Conservation (phyloP, 2,888 invertebrate genomes). For the Calephelis perditalis region DNA sequence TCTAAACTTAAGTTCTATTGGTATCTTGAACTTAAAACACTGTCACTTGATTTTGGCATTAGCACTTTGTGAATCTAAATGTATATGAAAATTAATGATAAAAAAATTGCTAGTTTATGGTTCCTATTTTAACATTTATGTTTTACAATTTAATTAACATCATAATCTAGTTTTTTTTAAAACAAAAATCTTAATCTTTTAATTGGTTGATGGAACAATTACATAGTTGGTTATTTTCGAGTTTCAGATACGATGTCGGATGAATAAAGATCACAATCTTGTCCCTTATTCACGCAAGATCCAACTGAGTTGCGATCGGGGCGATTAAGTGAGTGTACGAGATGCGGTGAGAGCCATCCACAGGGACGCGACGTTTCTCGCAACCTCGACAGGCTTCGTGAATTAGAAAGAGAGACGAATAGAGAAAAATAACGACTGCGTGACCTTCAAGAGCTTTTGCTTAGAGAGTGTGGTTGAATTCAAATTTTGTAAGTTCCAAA, state of each 20-base stretch:
- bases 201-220: background rate
- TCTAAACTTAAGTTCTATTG: too few species aligned
- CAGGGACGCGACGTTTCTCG: background rate
- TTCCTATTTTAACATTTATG: too few species aligned
- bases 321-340: background rate
- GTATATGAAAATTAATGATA: too few species aligned
- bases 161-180: too few species aligned
- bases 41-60: too few species aligned
- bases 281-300: background rate
- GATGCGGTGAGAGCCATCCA: background rate
- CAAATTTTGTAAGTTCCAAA: background rate
- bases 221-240: too few species aligned
- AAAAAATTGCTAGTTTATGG: too few species aligned
- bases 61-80: too few species aligned
- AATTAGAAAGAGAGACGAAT: conserved; percentile 1
- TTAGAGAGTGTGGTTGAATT: background rate
- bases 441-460: background rate
- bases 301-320: background rate
- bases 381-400: background rate
- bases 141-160: too few species aligned
- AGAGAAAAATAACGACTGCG: background rate
- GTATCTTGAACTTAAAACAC: too few species aligned
- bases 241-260: background rate
- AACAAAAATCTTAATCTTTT: background rate
- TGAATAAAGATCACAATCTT: background rate